Evolutionary conservation across 2,888 invertebrate genomes (phyloP).

Genomic region (Troglohyphantes excavatus): DNA sequence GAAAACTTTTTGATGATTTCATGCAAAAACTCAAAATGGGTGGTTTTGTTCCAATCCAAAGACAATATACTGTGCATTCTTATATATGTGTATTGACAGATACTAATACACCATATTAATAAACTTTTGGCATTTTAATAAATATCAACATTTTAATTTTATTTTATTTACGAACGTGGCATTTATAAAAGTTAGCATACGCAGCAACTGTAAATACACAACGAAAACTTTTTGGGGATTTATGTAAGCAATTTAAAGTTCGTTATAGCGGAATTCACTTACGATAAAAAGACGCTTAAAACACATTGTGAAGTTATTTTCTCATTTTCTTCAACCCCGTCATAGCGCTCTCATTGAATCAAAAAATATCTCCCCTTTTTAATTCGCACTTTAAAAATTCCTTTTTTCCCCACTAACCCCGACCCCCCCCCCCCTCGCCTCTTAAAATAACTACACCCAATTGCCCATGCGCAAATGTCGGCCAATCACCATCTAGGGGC

Average conservation of each 20-base stretch:
- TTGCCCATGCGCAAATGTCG: conserved; percentile 54
- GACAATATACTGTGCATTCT: no score
- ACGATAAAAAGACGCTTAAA: neutral
- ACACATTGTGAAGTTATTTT: neutral
- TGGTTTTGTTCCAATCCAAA: no score
- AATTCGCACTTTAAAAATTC: conserved; percentile 38
- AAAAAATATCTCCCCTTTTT: conserved; percentile 25
- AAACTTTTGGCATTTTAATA: no score
- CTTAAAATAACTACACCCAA: conserved; percentile 40
- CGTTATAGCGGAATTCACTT: neutral
- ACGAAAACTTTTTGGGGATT: neutral
- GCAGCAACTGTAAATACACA: neutral
- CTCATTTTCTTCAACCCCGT: neutral
- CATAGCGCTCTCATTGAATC: neutral
- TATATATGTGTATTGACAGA: no score
- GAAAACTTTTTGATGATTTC: no score
- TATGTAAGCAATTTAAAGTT: neutral
- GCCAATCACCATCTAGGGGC: conserved; percentile 53
- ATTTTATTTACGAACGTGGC: no score
- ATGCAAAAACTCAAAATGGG: no score
- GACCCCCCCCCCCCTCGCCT: conserved; percentile 3
- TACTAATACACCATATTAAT: no score
- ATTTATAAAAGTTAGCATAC: neutral
- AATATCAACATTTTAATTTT: no score
- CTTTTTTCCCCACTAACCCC: conserved; percentile 22